Evolutionary conservation across 2,113 vertebrate genomes (phyloP), one percentile per base, ranked within the genome.

Genomic region (Clupea harengus): DNA sequence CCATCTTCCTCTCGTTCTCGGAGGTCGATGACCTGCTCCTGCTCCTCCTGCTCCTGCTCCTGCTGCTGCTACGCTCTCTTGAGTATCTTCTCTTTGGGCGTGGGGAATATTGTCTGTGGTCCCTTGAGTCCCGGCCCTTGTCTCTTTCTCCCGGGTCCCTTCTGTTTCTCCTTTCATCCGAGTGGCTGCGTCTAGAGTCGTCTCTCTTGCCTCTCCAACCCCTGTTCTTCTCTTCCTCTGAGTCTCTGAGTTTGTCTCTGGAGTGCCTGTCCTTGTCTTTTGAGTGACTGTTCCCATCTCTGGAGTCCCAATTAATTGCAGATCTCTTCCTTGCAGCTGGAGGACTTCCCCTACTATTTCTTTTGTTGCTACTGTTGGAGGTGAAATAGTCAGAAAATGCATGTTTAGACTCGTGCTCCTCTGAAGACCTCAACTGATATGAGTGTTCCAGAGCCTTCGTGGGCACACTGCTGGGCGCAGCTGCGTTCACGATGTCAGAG

Each of bases 11-110:
- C 50, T 72, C 0, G 8, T 54, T 32, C 89, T 90, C 17, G 64
- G 89, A 85, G 78, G 72, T 44, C 0, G 72, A 39, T 4, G 72
- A 78, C 39, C 72, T 78, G 72, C 72, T 78, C 72, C 32, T 78
- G 13, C 28, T 39, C 25, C 39, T 39, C n/a, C n/a, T n/a, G n/a
- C n/a, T n/a, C n/a, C n/a, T n/a, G 39, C 39, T 39, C 39, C 39
- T 39, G 39, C 39, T 39, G 39, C 39, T 39, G 39, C 72, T 39
- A 0, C 28, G 39, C 13, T 78, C 72, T 39, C 13, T 32, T 32
- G 72, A 78, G 13, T 17, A 39, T 44, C 32, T 39, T 78, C 72
- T 78, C 10, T 13, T 32, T 39, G 72, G 72, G 39, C 72, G 13
- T 11, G 0, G 72, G 32, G 72, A 78, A 17, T 78, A 28, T 1